Conservation (phyloP, 2,797 vertebrate genomes). For the Micrastur ruficollis region DNA sequence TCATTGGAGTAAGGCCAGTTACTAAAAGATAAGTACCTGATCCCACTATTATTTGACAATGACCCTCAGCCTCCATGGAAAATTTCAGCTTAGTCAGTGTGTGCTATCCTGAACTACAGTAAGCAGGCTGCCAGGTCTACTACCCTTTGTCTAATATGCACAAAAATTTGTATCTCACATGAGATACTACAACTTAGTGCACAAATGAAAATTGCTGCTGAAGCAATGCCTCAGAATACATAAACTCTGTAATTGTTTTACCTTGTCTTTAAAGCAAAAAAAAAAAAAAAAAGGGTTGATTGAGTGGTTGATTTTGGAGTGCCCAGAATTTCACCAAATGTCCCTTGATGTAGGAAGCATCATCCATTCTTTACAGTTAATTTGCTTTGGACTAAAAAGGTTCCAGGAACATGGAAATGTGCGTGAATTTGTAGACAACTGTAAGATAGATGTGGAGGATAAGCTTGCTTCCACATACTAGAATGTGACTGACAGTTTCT, state of each 20-base stretch:
- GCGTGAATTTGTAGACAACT: constrained; percentile 19
- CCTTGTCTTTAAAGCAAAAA: not conserved
- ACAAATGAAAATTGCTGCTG: not conserved
- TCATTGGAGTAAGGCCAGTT: not conserved
- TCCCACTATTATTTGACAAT: not conserved
- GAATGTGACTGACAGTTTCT: not conserved
- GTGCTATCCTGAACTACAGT: not conserved
- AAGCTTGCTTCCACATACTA: not conserved
- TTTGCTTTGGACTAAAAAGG: not conserved
- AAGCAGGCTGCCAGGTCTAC: not conserved
- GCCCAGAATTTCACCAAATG: not conserved
- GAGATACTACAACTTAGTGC: not conserved
- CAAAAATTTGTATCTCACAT: not conserved
- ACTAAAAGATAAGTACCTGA: not conserved
- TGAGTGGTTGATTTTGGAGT: not conserved
- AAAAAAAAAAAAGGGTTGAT: not conserved
- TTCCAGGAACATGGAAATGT: constrained; percentile 14
- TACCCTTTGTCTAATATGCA: not conserved
- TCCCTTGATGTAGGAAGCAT: not conserved
- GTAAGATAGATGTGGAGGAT: constrained; percentile 6
- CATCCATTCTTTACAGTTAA: constrained; percentile 26
- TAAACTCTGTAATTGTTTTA: not conserved
- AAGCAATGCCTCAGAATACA: not conserved
- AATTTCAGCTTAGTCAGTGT: not conserved
- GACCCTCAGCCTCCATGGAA: not conserved